These are phyloP conservation scores for Lithosia quadra DNA, from an alignment of 2,888 invertebrate genomes.

Conservation along the genomic window DNA sequence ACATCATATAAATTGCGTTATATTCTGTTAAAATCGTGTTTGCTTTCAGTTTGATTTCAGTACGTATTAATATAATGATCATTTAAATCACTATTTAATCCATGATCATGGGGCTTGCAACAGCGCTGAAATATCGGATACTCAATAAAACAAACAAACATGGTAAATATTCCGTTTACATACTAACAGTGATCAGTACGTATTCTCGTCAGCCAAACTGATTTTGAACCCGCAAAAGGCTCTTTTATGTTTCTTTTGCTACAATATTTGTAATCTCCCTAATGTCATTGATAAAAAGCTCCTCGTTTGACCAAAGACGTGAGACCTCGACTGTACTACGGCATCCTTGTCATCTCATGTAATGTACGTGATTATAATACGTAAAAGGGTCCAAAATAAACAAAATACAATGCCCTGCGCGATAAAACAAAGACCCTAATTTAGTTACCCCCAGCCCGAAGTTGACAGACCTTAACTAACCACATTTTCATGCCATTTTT, in stretches of 20 bases:
- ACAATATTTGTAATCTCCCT: background rate
- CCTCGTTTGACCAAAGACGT: background rate
- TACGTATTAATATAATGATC: no score
- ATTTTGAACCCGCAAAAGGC: no score
- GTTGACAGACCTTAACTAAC: background rate
- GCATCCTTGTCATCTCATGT: background rate
- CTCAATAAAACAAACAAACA: no score
- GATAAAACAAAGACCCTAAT: conserved; percentile 5
- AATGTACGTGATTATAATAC: background rate
- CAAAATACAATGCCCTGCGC: background rate
- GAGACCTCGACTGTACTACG: background rate
- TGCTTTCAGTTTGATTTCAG: no score
- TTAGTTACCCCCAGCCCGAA: background rate
- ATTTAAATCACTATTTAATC: no score
- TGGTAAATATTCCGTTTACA: no score
- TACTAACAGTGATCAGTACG: no score
- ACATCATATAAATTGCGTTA: no score
- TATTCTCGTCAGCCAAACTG: no score
- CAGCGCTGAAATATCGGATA: no score
- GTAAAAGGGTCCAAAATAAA: background rate
- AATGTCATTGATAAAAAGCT: background rate
- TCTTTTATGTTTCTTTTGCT: background rate
- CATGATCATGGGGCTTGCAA: no score
- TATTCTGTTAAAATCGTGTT: no score
- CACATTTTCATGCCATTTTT: background rate